These are phyloP conservation scores for Leptodactylus fuscus DNA, from an alignment of 2,113 vertebrate species.

Conservation along the genomic window DNA sequence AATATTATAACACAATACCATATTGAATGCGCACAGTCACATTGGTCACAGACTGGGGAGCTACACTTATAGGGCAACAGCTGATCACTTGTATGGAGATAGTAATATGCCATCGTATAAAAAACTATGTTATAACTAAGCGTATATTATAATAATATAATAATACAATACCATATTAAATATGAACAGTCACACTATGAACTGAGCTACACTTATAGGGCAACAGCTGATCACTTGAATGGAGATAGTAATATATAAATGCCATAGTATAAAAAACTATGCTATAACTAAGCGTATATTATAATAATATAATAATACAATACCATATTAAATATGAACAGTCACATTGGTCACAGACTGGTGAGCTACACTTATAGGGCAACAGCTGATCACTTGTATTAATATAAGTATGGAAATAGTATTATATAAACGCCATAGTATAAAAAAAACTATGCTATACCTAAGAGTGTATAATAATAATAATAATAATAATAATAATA, in stretches of 20 bases:
- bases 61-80: not conserved
- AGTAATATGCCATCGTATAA: no score
- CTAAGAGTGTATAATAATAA: no score
- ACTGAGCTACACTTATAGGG: not conserved
- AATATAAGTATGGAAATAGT: no score
- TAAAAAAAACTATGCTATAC: no score
- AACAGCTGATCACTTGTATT: not conserved
- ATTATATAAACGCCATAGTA: no score
- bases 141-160: no score
- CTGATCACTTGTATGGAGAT: not conserved
- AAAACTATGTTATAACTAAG: no score
- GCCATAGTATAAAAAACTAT: no score
- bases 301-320: no score
- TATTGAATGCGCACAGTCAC: not conserved
- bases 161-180: slow-evolving; percentile 31
- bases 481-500: no score
- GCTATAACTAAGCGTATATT: no score
- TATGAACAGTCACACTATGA: not conserved
- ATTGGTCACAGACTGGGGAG: not conserved
- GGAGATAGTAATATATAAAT: not conserved
- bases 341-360: not conserved
- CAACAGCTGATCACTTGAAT: not conserved
- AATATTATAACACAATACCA: slow-evolving; percentile 29
- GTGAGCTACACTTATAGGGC: not conserved
- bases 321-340: slow-evolving; percentile 14